These are phyloP conservation scores for Medauroidea extradentata DNA, from an alignment of 1,140 invertebrate genomes.

Conservation along the genomic window DNA sequence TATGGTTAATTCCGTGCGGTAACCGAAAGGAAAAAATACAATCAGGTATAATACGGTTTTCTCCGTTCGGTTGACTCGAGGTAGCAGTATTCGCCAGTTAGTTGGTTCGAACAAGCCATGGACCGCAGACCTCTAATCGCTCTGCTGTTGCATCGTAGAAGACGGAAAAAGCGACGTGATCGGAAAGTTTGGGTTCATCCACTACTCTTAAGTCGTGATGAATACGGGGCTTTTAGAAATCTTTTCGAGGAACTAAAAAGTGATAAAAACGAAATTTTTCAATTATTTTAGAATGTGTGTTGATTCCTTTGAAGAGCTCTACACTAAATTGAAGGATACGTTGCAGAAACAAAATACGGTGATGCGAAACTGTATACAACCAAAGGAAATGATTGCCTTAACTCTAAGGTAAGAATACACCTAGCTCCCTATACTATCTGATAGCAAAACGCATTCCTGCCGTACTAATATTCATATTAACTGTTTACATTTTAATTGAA, in stretches of 20 bases:
- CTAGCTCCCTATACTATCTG: slow-evolving; percentile 6
- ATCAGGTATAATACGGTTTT: too few relatives aligned
- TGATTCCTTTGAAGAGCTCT: slow-evolving; percentile 21
- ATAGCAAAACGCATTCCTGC: slow-evolving; percentile 2
- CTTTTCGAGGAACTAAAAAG: not conserved
- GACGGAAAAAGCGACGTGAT: not conserved
- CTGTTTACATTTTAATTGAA: slow-evolving; percentile 5
- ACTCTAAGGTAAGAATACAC: slow-evolving; percentile 21
- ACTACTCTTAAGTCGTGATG: too few relatives aligned
- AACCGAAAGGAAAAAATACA: too few relatives aligned
- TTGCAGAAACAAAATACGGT: slow-evolving; percentile 19
- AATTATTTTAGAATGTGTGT: slow-evolving; percentile 24
- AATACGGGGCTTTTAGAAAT: too few relatives aligned
- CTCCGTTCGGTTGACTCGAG: too few relatives aligned
- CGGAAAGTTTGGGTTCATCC: not conserved
- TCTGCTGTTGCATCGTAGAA: not conserved
- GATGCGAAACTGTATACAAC: slow-evolving; percentile 23
- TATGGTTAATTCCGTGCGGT: too few relatives aligned
- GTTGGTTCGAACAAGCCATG: too few relatives aligned
- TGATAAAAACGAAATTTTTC: slow-evolving; percentile 17
- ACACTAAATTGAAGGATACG: slow-evolving; percentile 16
- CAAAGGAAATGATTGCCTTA: slow-evolving; percentile 22
- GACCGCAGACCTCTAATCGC: too few relatives aligned
- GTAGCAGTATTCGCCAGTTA: too few relatives aligned
- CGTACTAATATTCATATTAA: not conserved